Evolutionary conservation across 2,797 vertebrate species (phyloP), one percentile per base, ranked within the genome.

Genomic region (Silurus aristotelis): DNA sequence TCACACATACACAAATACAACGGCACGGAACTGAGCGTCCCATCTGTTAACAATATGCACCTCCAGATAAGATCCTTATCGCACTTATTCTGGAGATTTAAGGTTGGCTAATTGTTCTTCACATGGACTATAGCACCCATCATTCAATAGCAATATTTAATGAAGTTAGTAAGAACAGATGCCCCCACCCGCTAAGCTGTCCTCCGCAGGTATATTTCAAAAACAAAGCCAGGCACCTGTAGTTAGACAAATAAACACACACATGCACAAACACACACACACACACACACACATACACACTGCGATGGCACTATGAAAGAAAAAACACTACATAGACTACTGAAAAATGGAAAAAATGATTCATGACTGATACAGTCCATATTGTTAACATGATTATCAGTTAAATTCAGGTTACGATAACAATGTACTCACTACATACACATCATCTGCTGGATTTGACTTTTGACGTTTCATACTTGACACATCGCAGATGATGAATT

Each of bases 1-100:
- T 71, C 86, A 87, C 90, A 91, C 91, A 91, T 90, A 92, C 88
- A 85, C 66, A 80, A 48, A 64, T 43, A 68, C 67, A 70, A 70
- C 52, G 46, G 63, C 84, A 82, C 56, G 22, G 63, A 87, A 84
- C 78, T 64, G 70, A 68, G 78, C 71, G 80, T 84, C 67, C 72
- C 80, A 76, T 88, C 79, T 86, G 83, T 82, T 86, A 86, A 84
- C 87, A 86, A 86, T 82, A 86, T 84, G 73, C 85, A 88, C 85
- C 85, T 83, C 83, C 12, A 88, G 83, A 87, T 87, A 87, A 87
- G 85, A 88, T 84, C 60, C 78, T 84, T 84, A 86, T 86, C 82
- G 66, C 72, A 60, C 68, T 31, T 84, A 66, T 82, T 73, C 58
- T 82, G 55, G 71, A 77, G 82, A 64, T 84, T 80, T 75, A 66